phyloP scores from a whole-genome alignment of 2,888 invertebrate genomes.

The Sphaeridia pumilis region DNA sequence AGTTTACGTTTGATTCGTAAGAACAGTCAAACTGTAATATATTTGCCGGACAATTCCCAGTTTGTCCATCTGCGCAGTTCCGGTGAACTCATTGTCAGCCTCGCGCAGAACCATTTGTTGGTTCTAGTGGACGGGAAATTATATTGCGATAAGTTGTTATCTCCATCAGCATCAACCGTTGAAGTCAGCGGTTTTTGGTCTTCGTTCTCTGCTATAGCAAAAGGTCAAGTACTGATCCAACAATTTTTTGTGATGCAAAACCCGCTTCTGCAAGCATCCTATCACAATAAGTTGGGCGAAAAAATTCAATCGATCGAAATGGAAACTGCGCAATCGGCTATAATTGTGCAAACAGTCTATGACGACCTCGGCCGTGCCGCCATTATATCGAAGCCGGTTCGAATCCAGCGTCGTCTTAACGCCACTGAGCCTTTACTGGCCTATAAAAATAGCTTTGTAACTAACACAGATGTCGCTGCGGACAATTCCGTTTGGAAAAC shows the following conservation, averaged over 20 bases:
- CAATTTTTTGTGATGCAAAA: neutral
- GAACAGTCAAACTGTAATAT: neutral
- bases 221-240: neutral
- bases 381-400: conserved; percentile 5
- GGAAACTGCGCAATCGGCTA: neutral
- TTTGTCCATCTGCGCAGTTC: neutral
- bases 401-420: neutral
- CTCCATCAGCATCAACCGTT: too few species aligned
- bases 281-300: conserved; percentile 7
- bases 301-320: conserved; percentile 9
- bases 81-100: neutral
- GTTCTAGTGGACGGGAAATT: conserved; percentile 9
- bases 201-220: neutral
- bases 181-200: neutral
- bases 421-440: neutral
- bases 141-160: conserved; percentile 1
- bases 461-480: neutral
- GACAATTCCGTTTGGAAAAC: neutral
- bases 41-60: neutral
- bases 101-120: neutral
- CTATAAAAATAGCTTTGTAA: conserved; percentile 2
- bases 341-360: conserved; percentile 11
- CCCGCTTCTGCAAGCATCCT: conserved; percentile 2
- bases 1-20: neutral
- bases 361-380: conserved; percentile 13